Evolutionary conservation across 2,797 vertebrate genomes (phyloP).

Genomic region (Tarsius wallacei): DNA sequence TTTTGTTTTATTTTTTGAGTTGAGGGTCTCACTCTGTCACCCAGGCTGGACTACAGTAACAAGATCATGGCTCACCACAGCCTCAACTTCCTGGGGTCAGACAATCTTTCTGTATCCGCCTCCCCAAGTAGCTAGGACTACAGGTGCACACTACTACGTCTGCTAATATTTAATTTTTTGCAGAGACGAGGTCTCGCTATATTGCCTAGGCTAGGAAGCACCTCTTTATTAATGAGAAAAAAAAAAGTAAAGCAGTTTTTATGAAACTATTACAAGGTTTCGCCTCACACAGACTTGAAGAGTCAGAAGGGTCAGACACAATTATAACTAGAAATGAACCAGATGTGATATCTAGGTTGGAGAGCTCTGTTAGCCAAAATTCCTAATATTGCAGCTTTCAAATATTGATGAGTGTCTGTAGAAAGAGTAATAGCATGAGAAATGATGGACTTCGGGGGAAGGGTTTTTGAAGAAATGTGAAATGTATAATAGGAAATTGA

Average conservation of each 20-base stretch:
- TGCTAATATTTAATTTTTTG: too few species aligned
- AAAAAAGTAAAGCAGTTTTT: slow-evolving; percentile 42
- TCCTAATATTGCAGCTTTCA: slow-evolving; percentile 67
- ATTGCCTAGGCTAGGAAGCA: background rate
- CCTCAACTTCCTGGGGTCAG: too few species aligned
- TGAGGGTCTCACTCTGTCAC: too few species aligned
- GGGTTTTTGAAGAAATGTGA: slow-evolving; percentile 48
- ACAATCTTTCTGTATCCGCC: too few species aligned
- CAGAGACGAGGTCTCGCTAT: too few species aligned
- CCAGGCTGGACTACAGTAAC: too few species aligned
- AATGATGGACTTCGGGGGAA: slow-evolving; percentile 22
- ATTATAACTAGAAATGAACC: slow-evolving; percentile 63
- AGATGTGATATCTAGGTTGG: slow-evolving; percentile 43
- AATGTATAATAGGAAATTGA: slow-evolving; percentile 65
- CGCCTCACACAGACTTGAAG: slow-evolving; percentile 17
- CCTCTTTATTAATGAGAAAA: slow-evolving; percentile 35
- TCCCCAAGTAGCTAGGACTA: too few species aligned
- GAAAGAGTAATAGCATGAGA: slow-evolving; percentile 56
- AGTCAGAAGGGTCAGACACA: slow-evolving; percentile 56
- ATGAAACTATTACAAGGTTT: slow-evolving; percentile 47
- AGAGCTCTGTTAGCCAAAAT: background rate
- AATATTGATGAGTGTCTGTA: slow-evolving; percentile 67
- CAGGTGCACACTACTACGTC: too few species aligned
- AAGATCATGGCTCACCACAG: too few species aligned
- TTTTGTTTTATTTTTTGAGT: too few species aligned